A percentile compares a stretch with the other conserved stretches of the same genome.
These are phyloP conservation scores for Channallabes apus DNA, from an alignment of 2,797 vertebrate species.

Conservation along the genomic window DNA sequence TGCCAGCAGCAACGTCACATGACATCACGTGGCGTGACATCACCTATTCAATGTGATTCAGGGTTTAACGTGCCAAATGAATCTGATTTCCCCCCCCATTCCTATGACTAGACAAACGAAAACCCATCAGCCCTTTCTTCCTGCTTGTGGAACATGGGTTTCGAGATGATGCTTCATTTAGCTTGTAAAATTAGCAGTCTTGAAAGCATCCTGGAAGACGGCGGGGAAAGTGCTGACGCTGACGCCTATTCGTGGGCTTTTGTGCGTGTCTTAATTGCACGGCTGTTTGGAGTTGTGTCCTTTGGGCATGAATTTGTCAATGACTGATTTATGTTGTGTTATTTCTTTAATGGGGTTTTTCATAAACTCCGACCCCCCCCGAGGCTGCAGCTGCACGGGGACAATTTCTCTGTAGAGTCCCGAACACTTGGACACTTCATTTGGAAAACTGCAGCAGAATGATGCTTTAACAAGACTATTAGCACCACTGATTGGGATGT, in stretches of 20 bases:
- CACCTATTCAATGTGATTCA: not conserved
- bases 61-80: not conserved
- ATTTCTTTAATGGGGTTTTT: constrained; percentile 57
- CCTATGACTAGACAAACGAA: not conserved
- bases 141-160: constrained; percentile 60
- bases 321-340: constrained; percentile 75
- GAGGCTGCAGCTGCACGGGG: constrained; percentile 61
- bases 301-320: constrained; percentile 62
- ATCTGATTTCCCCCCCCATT: not conserved
- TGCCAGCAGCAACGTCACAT: too few relatives aligned
- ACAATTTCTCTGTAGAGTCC: not conserved
- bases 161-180: constrained; percentile 47
- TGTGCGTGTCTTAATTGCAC: constrained; percentile 69
- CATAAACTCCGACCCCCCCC: constrained; percentile 49
- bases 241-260: constrained; percentile 34
- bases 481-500: not conserved
- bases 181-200: constrained; percentile 26
- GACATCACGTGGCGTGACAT: not conserved
- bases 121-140: not conserved
- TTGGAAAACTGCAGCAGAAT: not conserved
- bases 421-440: not conserved
- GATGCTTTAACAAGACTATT: not conserved
- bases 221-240: constrained; percentile 42
- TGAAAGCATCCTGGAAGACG: constrained; percentile 39
- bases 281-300: constrained; percentile 64